Evolutionary conservation across 1,140 invertebrate genomes (phyloP), one percentile per base, ranked within the genome.

Genomic region (Nephotettix cincticeps): DNA sequence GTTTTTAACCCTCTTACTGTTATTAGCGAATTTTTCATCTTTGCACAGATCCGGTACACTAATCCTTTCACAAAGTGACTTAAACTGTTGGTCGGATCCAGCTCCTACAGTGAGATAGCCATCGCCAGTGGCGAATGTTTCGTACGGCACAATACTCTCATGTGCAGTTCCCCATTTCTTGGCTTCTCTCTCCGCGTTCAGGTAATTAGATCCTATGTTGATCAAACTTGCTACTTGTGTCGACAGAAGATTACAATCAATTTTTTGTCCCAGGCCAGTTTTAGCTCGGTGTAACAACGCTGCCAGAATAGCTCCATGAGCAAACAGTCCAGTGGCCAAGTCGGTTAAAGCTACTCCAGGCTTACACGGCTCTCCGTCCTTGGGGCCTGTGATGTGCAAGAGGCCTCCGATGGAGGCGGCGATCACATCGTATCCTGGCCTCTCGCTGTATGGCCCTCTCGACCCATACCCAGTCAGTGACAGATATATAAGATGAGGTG

Each of bases 391-490:
- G 21, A 96, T 92, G 77, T 95, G 87, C 51, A 99, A 76, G 0
- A 99, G 82, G 1, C 97, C 97, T 14, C 95, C 96, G 68, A 96
- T 84, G 0, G 95, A 97, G 9, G 95, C 90, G 14, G 95, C 95
- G 73, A 99, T 96, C 0, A 98, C 93, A 84, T 99, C 97, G 83
- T 98, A 99, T 67, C 97, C 97, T 23, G 95, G 92, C 76, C 91
- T 89, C 61, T 88, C 84, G 1, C 84, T 82, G 83, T 98, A 98
- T 0, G 95, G 95, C 0, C 97, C 97, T 56, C 85, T 83, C 0
- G 88, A 84, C 0, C 97, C 97, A 82, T 93, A 99, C 0, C 96
- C 97, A 71, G 94, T 95, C 40, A 99, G 87, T 0, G 96, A 96
- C 83, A 95, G 97, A 78, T 99, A 99, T 70, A 99, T 90, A 13